Conservation (phyloP, 2,113 vertebrate species). For the Alces alces region DNA sequence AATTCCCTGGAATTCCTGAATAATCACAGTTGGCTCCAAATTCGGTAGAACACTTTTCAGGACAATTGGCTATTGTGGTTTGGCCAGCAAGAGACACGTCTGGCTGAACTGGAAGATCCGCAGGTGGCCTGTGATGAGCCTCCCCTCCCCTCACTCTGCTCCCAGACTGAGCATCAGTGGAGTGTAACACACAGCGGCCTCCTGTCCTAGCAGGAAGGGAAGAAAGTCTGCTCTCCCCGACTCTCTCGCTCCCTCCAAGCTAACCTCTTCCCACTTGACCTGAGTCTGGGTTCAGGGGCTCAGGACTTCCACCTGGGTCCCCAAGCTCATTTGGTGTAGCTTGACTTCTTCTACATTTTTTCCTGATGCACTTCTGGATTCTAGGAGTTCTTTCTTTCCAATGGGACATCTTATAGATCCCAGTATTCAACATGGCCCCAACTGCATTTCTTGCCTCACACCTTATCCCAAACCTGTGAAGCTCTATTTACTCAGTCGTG, state of each 20-base stretch:
- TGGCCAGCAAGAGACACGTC: background rate
- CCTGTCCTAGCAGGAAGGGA: background rate
- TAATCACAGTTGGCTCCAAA: background rate
- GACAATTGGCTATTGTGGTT: background rate
- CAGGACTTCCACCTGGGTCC: background rate
- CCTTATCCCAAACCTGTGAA: background rate
- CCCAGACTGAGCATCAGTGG: background rate
- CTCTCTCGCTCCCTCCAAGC: background rate
- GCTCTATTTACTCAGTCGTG: rapidly evolving
- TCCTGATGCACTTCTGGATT: background rate
- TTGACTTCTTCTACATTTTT: background rate
- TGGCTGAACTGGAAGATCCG: background rate
- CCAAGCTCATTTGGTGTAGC: background rate
- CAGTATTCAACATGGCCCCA: background rate
- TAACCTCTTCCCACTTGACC: background rate
- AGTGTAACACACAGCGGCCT: background rate
- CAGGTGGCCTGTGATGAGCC: background rate
- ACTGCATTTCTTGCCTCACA: background rate
- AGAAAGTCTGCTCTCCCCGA: background rate
- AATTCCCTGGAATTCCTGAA: background rate
- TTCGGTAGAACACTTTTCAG: background rate
- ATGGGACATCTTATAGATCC: too few species aligned
- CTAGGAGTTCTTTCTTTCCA: background rate
- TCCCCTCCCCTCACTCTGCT: background rate
- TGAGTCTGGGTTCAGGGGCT: background rate